Base-by-base conservation (phyloP, 2,113 vertebrate genomes). In the Gallinago jamesoni region DNA sequence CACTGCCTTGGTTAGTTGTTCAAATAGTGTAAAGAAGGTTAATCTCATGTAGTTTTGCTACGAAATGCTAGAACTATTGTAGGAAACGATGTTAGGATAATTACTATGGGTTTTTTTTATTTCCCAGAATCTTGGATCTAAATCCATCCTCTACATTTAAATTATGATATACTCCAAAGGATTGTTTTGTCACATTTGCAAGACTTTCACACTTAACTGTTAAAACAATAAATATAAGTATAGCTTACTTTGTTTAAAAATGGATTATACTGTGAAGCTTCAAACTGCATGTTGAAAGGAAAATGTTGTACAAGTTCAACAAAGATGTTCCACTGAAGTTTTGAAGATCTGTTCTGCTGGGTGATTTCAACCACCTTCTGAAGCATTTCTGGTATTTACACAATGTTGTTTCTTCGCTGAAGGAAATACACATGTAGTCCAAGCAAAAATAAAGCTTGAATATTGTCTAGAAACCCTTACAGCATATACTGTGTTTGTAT, bases 341-440 rank as follows among this genome's bases (percentile, higher is more conserved):
- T 72, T 69, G 62, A 69, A 53, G 60, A 85, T 50, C 48, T 78
- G 12, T 69, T 84, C 39, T 78, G 18, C 47, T 82, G 39, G 17
- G 66, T 92, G 70, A 62, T 67, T 94, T 74, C 59, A 66, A 2
- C 31, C 2, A 4, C 70, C 45, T 56, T 48, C 24, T 76, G 75
- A 68, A 83, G 37, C 19, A 43, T 30, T 93, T 84, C 43, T 81
- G 64, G 25, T 88, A n/a, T 90, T 86, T 80, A 19, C 25, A 25
- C 1, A 5, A 6, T 35, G 24, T n/a, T 79, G 4, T 27, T 56
- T 19, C 21, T 86, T 89, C 33, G 50, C 56, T 56, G 43, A 85
- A 82, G 62, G 19, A n/a, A 60, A 19, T 25, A 31, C 7, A 30
- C 0, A 0, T 82, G 35, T 10, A 67, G 37, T 59, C 69, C 37